Evolutionary conservation across 2,113 vertebrate genomes (phyloP), one percentile per base, ranked within the genome.

Genomic region (Albula glossodonta): DNA sequence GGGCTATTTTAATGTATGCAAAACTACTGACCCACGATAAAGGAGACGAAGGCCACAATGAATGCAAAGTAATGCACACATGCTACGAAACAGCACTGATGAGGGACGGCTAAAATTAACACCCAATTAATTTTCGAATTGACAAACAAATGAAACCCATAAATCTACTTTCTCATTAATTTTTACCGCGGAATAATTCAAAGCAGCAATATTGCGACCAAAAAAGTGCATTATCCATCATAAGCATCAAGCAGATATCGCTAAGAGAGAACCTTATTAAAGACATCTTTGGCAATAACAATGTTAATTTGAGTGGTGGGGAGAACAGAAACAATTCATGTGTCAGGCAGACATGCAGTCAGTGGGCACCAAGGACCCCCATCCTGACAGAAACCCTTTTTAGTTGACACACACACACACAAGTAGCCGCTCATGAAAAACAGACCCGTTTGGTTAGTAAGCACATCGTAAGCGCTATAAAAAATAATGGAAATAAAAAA

Each of bases 131-230:
- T 98, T 98, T 98, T 95, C 89, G 93, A 98, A 98, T 99, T 99
- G 98, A 99, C 98, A 99, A 99, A 99, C 98, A 98, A 99, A 99
- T 98, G 97, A 98, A 99, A 98, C 95, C 96, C 97, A 98, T 99
- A 98, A 99, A 99, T 99, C 97, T 99, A 97, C 96, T 97, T 97
- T 98, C 97, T 98, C 98, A 98, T 99, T 99, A 98, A 97, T 98
- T 97, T 93, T 94, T 96, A 95, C 93, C 94, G 95, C 95, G 94
- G 96, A 97, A 98, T 98, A 98, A 98, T 98, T 98, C 96, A 98
- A 98, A 96, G 96, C 96, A 95, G 96, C 96, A 97, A 98, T 97
- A 97, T 96, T 94, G 95, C 94, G 92, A 96, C 94, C 92, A 96
- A 96, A 97, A 86, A 87, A 85, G 94, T 96, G 95, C 94, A 97